A percentile compares a stretch with the other conserved stretches of the same genome.
These are phyloP conservation scores for Antennarius striatus DNA, from an alignment of 2,113 vertebrate species.

Conservation along the genomic window DNA sequence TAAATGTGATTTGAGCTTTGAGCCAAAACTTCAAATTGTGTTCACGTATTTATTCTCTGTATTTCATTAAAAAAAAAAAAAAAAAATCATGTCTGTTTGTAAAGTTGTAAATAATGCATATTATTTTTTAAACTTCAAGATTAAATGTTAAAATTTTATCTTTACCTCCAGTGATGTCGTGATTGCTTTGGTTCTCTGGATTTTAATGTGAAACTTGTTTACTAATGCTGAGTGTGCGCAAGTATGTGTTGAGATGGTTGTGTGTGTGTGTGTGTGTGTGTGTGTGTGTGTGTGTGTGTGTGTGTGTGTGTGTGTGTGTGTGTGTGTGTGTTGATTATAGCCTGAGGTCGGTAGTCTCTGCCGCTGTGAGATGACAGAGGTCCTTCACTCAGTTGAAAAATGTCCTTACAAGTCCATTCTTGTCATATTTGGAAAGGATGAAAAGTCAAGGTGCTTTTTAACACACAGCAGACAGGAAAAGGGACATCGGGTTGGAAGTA, in stretches of 20 bases:
- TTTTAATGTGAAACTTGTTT: not conserved
- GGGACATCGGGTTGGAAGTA: not conserved
- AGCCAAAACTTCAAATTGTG: constrained; percentile 2
- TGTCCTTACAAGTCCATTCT: constrained; percentile 70
- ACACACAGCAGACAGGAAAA: constrained; percentile 1
- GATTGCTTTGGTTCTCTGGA: not conserved
- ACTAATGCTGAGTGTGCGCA: constrained; percentile 7
- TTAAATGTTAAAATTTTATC: constrained; percentile 38
- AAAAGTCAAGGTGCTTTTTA: constrained; percentile 48
- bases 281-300: constrained; percentile 4
- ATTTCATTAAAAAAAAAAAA: constrained; percentile 3
- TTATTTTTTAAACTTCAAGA: constrained; percentile 26
- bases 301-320: constrained; percentile 11
- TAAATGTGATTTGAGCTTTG: constrained; percentile 24
- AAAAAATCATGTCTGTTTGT: constrained; percentile 10
- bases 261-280: constrained; percentile 1
- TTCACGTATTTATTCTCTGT: constrained; percentile 59
- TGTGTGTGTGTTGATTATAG: constrained; percentile 51
- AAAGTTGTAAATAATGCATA: constrained; percentile 37
- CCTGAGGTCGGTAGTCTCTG: constrained; percentile 58
- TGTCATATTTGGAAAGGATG: constrained; percentile 61
- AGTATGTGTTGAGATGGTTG: constrained; percentile 4
- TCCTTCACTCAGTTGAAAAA: constrained; percentile 66
- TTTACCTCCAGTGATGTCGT: not conserved
- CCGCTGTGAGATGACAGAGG: constrained; percentile 61